Percentiles rank a stretch among this genome's conserved stretches.
Evolutionary conservation across 1,140 invertebrate species (phyloP).

Genomic region (Trichoplusia ni): DNA sequence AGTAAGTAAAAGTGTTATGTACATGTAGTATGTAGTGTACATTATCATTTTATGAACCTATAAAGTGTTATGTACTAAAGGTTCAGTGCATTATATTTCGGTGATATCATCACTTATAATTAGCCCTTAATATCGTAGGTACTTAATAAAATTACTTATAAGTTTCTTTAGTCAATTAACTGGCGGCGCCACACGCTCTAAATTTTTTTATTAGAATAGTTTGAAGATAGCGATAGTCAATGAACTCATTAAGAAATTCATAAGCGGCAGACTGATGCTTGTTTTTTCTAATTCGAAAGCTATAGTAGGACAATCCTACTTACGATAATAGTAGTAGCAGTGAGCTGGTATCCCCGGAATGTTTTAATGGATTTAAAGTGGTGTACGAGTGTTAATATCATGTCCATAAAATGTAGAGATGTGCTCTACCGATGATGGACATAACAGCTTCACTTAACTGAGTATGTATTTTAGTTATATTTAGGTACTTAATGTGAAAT

Average conservation of each 20-base stretch:
- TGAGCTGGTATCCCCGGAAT: slow-evolving; percentile 57
- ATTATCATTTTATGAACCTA: too few relatives aligned
- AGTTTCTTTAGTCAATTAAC: neutral
- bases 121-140: too few relatives aligned
- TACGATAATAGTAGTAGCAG: slow-evolving; percentile 55
- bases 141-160: too few relatives aligned
- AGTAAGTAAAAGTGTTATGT: too few relatives aligned
- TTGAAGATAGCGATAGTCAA: slow-evolving; percentile 42
- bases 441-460: slow-evolving; percentile 18
- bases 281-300: slow-evolving; percentile 42
- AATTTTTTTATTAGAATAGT: slow-evolving; percentile 36
- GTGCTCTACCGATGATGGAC: slow-evolving; percentile 35
- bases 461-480: neutral
- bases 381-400: slow-evolving; percentile 66
- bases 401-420: slow-evolving; percentile 56
- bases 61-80: neutral
- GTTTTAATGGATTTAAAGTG: slow-evolving; percentile 70
- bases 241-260: slow-evolving; percentile 47
- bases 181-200: slow-evolving; percentile 15
- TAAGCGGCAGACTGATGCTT: slow-evolving; percentile 33
- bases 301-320: slow-evolving; percentile 47
- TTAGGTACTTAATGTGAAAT: neutral
- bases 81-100: too few relatives aligned
- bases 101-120: too few relatives aligned
- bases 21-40: too few relatives aligned